Evolutionary conservation across 2,888 invertebrate genomes (phyloP), one percentile per base, ranked within the genome.

Genomic region (Phytoseiulus persimilis): DNA sequence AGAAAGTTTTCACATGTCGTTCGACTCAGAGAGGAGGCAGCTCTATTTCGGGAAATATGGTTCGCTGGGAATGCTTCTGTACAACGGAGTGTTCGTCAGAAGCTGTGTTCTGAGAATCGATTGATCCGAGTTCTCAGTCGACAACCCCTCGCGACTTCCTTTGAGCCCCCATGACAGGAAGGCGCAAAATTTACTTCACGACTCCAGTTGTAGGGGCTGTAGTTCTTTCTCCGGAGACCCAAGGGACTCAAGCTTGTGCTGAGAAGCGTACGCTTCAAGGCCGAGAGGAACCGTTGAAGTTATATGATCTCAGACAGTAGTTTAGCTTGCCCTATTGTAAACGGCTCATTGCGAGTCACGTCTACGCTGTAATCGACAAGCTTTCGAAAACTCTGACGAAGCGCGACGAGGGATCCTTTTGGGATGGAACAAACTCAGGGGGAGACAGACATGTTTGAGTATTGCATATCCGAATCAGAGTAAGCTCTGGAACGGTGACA

Each of bases 391-490:
- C 39, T 6, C 9, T 39, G 39, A 65, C 65, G 65, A n/a, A n/a
- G n/a, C n/a, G n/a, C n/a, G n/a, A n/a, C n/a, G n/a, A n/a, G n/a
- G n/a, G n/a, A n/a, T n/a, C n/a, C n/a, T n/a, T n/a, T n/a, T n/a
- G n/a, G n/a, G n/a, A n/a, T n/a, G n/a, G n/a, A n/a, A 28, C 65
- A 23, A 65, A 65, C 18, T 23, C 18, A 2, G 65, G 65, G 18
- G 14, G 14, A 23, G 65, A 2, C 1, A 14, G 28, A 23, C 32
- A 87, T 87, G 87, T 87, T 14, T 28, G 33, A n/a, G 32, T 31
- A 33, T 23, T 87, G 87, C 45, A 87, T 87, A n/a, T 87, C 87
- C 87, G 87, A 87, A n/a, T 45, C 23, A 31, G n/a, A n/a, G 87
- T 87, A 0, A 14, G 45, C 87, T n/a, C 39, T n/a, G 6, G 31